These are phyloP conservation scores for Sprattus sprattus DNA, from an alignment of 2,113 vertebrate species.

Conservation along the genomic window DNA sequence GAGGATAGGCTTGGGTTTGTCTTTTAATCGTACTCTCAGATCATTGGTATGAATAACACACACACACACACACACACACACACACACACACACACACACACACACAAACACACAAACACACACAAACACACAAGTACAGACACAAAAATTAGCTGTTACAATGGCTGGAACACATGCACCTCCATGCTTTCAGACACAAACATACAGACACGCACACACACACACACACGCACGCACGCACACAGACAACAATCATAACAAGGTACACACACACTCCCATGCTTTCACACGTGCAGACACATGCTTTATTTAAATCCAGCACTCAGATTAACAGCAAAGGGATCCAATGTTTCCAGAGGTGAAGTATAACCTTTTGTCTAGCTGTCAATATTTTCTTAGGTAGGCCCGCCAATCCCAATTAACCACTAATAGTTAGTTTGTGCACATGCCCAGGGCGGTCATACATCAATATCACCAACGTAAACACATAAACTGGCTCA, in stretches of 20 bases:
- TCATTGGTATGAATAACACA: not conserved
- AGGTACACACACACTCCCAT: not conserved
- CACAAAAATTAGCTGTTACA: too few relatives aligned
- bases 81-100: too few relatives aligned
- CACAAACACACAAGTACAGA: not conserved
- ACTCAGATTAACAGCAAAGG: not conserved
- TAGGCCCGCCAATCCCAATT: too few relatives aligned
- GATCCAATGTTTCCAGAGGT: not conserved
- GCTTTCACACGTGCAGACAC: not conserved
- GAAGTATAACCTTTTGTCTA: too few relatives aligned
- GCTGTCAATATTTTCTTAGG: too few relatives aligned
- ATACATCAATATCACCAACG: not conserved
- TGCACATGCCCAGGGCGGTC: too few relatives aligned
- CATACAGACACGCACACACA: not conserved
- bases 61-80: too few relatives aligned
- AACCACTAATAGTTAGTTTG: too few relatives aligned
- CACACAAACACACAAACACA: too few relatives aligned
- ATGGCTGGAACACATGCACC: too few relatives aligned
- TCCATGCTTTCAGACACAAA: not conserved
- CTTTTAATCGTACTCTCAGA: not conserved
- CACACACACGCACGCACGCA: slow-evolving; percentile 14
- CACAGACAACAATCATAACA: not conserved
- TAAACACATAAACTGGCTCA: not conserved
- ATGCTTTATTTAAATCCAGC: too few relatives aligned
- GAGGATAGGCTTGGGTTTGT: not conserved